Evolutionary conservation across 1,140 invertebrate genomes (phyloP).

Genomic region (Acromyrmex echinatior): DNA sequence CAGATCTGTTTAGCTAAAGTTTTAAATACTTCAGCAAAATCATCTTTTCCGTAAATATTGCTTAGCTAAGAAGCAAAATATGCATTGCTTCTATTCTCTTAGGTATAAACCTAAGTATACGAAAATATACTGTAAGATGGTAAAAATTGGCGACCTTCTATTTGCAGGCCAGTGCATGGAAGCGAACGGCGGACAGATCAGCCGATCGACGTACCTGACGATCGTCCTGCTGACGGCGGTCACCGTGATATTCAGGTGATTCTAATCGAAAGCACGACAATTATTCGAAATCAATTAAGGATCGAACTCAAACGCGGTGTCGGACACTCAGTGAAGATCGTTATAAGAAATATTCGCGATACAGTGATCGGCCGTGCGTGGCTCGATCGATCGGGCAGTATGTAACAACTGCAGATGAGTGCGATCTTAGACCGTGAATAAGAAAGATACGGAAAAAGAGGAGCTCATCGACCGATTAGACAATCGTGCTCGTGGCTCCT

Average conservation of each 20-base stretch:
- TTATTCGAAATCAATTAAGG: slow-evolving; percentile 65
- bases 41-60: background rate
- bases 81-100: background rate
- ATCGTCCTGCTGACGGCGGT: slow-evolving; percentile 78
- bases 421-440: slow-evolving; percentile 24
- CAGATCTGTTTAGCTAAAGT: too few species aligned
- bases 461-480: slow-evolving; percentile 69
- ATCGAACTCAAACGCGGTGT: slow-evolving; percentile 43
- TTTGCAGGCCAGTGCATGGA: slow-evolving; percentile 86
- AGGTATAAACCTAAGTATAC: background rate
- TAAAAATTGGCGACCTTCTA: slow-evolving; percentile 28
- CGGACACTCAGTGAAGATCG: slow-evolving; percentile 61
- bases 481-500: slow-evolving; percentile 78
- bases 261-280: slow-evolving; percentile 80
- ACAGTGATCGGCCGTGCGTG: slow-evolving; percentile 2
- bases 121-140: background rate
- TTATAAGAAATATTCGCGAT: slow-evolving; percentile 41
- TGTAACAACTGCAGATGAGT: background rate
- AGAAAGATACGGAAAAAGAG: slow-evolving; percentile 25
- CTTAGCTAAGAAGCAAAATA: background rate
- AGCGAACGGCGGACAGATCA: slow-evolving; percentile 78
- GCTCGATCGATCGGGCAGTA: slow-evolving; percentile 67
- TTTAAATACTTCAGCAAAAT: too few species aligned
- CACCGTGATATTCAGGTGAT: slow-evolving; percentile 85
- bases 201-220: slow-evolving; percentile 81